These are phyloP conservation scores for Rousettus leschenaultii DNA, from an alignment of 2,113 vertebrate species.

Conservation along the genomic window DNA sequence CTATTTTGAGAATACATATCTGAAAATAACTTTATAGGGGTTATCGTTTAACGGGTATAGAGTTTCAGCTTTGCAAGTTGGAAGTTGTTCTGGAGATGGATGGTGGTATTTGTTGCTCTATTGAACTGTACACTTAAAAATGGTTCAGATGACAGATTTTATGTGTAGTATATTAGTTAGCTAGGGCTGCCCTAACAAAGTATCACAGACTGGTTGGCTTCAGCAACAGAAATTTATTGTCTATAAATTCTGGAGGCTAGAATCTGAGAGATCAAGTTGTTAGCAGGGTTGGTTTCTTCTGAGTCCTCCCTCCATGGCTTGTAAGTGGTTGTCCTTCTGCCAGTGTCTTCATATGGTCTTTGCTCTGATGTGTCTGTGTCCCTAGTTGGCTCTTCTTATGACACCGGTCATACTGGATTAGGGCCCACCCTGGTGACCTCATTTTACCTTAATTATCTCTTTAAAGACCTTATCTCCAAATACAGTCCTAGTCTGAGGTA, in stretches of 20 bases:
- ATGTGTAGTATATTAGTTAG: neutral
- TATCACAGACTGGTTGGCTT: neutral
- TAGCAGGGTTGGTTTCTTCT: neutral
- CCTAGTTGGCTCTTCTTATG: neutral
- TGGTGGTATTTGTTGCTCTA: neutral
- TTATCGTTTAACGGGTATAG: neutral
- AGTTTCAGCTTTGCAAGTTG: slow-evolving; percentile 27
- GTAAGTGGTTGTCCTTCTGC: neutral
- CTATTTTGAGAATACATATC: neutral
- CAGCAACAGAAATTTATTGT: slow-evolving; percentile 5
- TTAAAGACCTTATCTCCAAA: neutral
- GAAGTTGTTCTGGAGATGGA: neutral
- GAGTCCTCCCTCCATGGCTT: neutral
- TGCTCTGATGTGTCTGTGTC: neutral
- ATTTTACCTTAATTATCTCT: slow-evolving; percentile 10
- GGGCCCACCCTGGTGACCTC: neutral
- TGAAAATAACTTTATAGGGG: neutral
- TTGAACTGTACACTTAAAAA: neutral
- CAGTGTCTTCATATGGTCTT: neutral
- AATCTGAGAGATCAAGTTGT: neutral
- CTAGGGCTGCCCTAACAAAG: neutral
- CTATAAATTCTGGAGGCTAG: neutral
- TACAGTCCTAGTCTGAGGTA: neutral
- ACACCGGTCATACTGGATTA: neutral
- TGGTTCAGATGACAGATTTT: neutral